Evolutionary conservation across 2,888 invertebrate species (phyloP).

Genomic region (Camponotus fellah): DNA sequence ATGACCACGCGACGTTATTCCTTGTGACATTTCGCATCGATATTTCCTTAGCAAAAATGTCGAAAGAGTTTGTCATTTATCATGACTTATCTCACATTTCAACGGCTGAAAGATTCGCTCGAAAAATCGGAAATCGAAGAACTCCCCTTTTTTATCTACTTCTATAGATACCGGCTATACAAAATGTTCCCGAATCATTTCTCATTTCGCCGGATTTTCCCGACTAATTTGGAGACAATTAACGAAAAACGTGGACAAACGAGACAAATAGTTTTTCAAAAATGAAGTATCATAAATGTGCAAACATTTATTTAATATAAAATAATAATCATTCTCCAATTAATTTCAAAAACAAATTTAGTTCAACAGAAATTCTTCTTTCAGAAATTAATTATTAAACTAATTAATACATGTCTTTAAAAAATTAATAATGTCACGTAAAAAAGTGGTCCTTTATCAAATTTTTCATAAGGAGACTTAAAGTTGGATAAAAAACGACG

Average conservation of each 20-base stretch:
- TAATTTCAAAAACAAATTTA: not conserved
- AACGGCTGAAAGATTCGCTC: constrained; percentile 29
- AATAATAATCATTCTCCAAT: not conserved
- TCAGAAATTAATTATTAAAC: constrained; percentile 1
- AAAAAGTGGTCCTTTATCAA: not conserved
- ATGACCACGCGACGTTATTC: constrained; percentile 3
- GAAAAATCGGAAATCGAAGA: constrained; percentile 24
- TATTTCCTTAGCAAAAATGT: constrained; percentile 25
- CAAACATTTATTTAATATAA: not conserved
- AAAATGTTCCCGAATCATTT: constrained; percentile 1
- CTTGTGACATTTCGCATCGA: constrained; percentile 27
- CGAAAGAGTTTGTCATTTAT: constrained; percentile 26
- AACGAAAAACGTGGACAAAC: not conserved
- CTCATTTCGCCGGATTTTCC: not conserved
- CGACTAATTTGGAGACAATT: not conserved
- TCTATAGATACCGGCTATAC: not conserved
- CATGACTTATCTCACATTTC: constrained; percentile 29
- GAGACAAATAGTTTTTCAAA: not conserved
- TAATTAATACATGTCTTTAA: not conserved
- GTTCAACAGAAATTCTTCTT: not conserved
- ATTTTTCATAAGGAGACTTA: not conserved
- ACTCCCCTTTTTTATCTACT: not conserved
- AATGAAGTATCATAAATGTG: not conserved
- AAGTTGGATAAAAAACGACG: not conserved
- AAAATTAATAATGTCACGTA: not conserved